Conservation (phyloP, 2,888 invertebrate genomes). For the Gryllus longicercus region DNA sequence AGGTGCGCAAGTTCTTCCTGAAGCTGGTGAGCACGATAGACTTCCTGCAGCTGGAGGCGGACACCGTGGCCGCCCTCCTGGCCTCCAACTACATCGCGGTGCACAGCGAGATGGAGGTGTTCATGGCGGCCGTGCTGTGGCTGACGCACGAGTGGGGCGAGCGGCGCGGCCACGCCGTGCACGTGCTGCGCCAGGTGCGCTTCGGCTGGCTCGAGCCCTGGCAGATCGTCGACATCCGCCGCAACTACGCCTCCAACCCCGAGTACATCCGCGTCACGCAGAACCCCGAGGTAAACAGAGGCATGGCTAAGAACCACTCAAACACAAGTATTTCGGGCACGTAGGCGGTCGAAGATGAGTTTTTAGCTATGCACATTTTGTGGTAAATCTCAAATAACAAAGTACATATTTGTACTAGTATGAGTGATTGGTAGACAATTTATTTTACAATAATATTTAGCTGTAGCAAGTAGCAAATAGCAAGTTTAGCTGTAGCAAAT, state of each 20-base stretch:
- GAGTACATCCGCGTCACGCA: constrained; percentile 21
- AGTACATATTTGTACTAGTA: no score
- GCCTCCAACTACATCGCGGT: constrained; percentile 25
- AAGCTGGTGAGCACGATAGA: constrained; percentile 39
- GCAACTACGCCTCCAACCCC: constrained; percentile 19
- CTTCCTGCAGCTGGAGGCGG: constrained; percentile 41
- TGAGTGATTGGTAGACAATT: no score
- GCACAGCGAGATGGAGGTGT: constrained; percentile 21
- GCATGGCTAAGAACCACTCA: neutral
- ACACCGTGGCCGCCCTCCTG: neutral
- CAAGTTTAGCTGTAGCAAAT: no score
- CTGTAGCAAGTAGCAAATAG: no score
- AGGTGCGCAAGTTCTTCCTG: constrained; percentile 29
- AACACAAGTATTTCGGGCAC: no score
- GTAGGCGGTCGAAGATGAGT: no score
- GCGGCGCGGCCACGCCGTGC: neutral
- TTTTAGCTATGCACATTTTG: no score
- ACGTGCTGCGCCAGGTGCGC: constrained; percentile 24
- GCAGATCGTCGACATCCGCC: constrained; percentile 25
- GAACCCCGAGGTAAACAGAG: neutral
- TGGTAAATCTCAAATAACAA: no score
- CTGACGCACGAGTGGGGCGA: constrained; percentile 23
- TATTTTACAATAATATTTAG: no score
- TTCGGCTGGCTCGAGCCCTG: constrained; percentile 24
- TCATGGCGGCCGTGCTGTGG: constrained; percentile 25